phyloP scores from a whole-genome alignment of 1,140 invertebrate species.

The Globodera rostochiensis region DNA sequence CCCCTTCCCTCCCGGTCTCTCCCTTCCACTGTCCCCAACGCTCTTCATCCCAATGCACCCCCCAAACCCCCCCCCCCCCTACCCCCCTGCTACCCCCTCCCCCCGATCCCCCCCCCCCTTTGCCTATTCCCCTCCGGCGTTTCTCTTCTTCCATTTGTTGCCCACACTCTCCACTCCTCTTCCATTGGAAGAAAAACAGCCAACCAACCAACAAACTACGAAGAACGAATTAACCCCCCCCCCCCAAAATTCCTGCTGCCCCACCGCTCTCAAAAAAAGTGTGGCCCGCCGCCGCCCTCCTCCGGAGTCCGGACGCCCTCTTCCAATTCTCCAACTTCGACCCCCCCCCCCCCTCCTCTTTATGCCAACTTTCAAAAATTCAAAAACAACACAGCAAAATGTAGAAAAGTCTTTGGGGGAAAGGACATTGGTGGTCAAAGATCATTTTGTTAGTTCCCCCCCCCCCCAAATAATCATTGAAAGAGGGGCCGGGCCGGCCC shows the following conservation, averaged over 20 bases:
- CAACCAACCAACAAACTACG: not conserved
- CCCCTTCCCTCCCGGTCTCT: no score
- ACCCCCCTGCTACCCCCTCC: not conserved
- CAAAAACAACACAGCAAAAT: not conserved
- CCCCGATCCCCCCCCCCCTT: no score
- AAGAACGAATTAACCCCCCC: not conserved
- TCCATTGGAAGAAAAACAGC: not conserved
- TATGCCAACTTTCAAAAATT: no score
- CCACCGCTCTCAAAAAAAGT: not conserved
- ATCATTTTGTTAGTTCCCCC: not conserved
- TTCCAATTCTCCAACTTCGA: no score
- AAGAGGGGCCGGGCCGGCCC: no score
- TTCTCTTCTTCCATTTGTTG: not conserved
- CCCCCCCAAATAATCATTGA: no score
- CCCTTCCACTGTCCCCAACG: not conserved
- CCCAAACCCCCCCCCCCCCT: no score
- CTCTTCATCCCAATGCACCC: not conserved
- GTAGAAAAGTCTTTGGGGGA: not conserved
- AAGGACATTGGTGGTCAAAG: not conserved
- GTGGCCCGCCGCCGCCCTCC: no score
- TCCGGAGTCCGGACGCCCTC: no score
- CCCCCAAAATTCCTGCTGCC: not conserved
- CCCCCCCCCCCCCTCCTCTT: no score
- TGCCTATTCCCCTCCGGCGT: not conserved
- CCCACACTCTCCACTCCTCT: not conserved